Percentiles rank a stretch among this genome's conserved stretches.
Conservation (phyloP, 2,797 vertebrate genomes). For the Liasis olivaceus region DNA sequence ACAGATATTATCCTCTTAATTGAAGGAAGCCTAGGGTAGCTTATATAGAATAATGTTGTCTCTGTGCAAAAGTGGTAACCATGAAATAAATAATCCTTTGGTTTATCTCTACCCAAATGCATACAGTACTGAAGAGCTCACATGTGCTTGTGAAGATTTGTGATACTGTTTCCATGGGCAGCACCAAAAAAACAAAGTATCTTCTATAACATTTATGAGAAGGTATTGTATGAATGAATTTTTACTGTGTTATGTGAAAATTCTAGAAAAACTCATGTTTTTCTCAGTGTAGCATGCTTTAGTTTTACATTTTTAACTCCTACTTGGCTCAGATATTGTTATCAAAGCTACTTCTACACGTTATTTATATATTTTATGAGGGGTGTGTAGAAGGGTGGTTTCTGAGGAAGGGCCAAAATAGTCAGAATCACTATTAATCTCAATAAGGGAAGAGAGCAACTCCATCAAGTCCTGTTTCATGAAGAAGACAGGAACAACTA, state of each 20-base stretch:
- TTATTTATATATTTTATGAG: not conserved
- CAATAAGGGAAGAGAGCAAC: not conserved
- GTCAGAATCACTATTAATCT: not conserved
- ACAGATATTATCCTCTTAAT: not conserved
- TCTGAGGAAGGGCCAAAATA: not conserved
- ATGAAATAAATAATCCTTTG: not conserved
- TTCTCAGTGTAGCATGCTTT: not conserved
- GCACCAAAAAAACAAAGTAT: not conserved
- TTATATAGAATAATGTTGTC: not conserved
- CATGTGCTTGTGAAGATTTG: not conserved
- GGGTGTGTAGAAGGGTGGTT: not conserved
- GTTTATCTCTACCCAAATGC: not conserved
- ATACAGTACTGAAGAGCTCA: not conserved
- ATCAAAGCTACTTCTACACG: not conserved
- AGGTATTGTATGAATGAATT: not conserved
- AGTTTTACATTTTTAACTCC: not conserved
- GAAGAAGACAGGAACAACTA: not conserved
- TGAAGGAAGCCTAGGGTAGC: too few relatives aligned
- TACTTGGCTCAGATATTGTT: not conserved
- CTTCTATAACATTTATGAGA: not conserved
- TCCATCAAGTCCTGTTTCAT: not conserved
- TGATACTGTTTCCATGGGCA: not conserved
- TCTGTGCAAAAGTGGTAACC: not conserved
- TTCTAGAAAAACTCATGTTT: not conserved
- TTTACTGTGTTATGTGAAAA: not conserved